Evolutionary conservation across 2,113 vertebrate genomes (phyloP).

Genomic region (Nematolebias whitei): DNA sequence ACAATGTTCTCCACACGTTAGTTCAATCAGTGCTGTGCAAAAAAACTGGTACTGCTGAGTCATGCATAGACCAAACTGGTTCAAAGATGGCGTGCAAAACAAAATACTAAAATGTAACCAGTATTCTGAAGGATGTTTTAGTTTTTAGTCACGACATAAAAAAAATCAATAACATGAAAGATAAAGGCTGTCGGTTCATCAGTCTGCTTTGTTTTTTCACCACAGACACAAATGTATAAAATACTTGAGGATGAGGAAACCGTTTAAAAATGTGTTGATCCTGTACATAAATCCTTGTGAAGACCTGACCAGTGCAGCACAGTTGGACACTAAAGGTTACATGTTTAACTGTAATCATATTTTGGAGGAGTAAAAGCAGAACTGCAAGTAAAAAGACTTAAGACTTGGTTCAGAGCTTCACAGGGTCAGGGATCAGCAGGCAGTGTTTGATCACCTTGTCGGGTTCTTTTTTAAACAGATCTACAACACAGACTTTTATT

Average conservation of each 20-base stretch:
- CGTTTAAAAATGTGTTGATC: conserved; percentile 1
- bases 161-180: not conserved
- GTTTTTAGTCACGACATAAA: conserved; percentile 1
- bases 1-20: not conserved
- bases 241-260: not conserved
- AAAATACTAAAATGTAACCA: conserved; percentile 10
- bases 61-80: conserved; percentile 37
- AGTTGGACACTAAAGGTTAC: not conserved
- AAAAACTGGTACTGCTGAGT: conserved; percentile 23
- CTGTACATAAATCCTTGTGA: not conserved
- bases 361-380: not conserved
- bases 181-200: not conserved
- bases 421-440: not conserved
- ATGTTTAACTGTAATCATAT: not conserved
- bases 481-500: not conserved
- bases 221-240: no score
- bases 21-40: conserved; percentile 52
- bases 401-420: not conserved
- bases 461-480: not conserved
- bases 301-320: not conserved
- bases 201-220: not conserved
- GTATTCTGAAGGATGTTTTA: not conserved
- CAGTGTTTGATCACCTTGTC: not conserved
- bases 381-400: not conserved
- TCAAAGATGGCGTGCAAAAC: conserved; percentile 50